A percentile compares a stretch with the other conserved stretches of the same genome.
Evolutionary conservation across 2,888 invertebrate species (phyloP).

Genomic region (Athetis lepigone): DNA sequence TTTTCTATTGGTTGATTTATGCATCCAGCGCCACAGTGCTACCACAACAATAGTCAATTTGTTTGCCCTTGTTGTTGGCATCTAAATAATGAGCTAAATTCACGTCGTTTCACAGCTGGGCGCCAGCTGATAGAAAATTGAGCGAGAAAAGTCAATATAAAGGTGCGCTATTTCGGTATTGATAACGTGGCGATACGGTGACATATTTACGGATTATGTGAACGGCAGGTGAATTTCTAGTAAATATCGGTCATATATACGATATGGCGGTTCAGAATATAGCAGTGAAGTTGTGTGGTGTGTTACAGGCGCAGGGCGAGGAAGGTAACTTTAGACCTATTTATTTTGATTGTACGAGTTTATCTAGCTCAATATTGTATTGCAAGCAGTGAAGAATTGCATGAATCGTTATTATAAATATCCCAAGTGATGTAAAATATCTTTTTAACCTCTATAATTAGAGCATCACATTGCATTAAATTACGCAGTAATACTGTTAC

Average conservation of each 20-base stretch:
- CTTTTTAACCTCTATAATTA: neutral
- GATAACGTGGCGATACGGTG: constrained; percentile 73
- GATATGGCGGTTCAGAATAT: constrained; percentile 88
- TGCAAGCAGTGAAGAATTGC: neutral
- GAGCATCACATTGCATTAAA: neutral
- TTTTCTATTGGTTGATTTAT: constrained; percentile 75
- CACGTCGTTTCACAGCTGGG: constrained; percentile 85
- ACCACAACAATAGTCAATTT: constrained; percentile 59
- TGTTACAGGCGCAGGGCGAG: constrained; percentile 86
- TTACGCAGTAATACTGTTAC: constrained; percentile 24
- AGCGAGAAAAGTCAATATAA: constrained; percentile 85
- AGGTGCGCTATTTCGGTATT: constrained; percentile 71
- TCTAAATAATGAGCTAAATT: constrained; percentile 71
- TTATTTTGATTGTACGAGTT: constrained; percentile 44
- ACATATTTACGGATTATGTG: constrained; percentile 65
- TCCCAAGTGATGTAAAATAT: neutral
- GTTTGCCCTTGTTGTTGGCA: constrained; percentile 73
- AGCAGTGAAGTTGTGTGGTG: constrained; percentile 90
- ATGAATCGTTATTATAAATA: constrained; percentile 7
- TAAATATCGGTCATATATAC: constrained; percentile 67
- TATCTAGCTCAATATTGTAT: constrained; percentile 14
- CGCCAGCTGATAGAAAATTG: constrained; percentile 88
- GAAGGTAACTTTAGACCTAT: constrained; percentile 79
- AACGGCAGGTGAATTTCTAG: constrained; percentile 68
- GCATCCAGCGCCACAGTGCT: constrained; percentile 65